phyloP scores from a whole-genome alignment of 2,113 vertebrate genomes.

The Dolichotis patagonum region DNA sequence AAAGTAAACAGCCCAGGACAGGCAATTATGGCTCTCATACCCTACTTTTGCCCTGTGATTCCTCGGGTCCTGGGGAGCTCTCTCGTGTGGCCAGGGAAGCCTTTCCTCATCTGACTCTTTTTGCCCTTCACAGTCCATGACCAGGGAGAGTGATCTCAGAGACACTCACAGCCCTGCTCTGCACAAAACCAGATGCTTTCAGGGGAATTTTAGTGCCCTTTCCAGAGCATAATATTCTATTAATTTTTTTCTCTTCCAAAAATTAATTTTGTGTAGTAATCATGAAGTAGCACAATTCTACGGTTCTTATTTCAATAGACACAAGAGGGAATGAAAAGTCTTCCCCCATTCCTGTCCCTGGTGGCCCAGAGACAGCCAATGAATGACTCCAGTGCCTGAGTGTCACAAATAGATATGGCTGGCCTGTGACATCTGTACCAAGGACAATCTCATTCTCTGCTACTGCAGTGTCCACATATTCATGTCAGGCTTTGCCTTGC shows the following conservation, averaged over 20 bases:
- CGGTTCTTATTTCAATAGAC: neutral
- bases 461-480: neutral
- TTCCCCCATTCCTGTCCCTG: neutral
- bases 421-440: neutral
- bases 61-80: rapidly evolving
- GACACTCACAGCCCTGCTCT: neutral
- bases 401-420: neutral
- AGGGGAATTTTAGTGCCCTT: neutral
- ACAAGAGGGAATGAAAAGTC: neutral
- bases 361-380: neutral
- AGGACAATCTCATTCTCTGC: neutral
- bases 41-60: neutral
- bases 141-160: neutral
- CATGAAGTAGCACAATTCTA: neutral
- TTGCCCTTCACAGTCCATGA: neutral
- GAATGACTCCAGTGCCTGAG: neutral
- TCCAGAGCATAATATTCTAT: neutral
- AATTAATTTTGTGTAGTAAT: neutral
- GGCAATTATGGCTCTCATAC: neutral
- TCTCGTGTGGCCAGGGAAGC: neutral
- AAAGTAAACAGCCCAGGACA: neutral
- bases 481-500: neutral
- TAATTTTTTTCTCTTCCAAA: neutral
- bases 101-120: neutral
- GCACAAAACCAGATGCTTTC: neutral